Evolutionary conservation across 2,113 vertebrate species (phyloP), one percentile per base, ranked within the genome.

Genomic region (Geococcyx californianus): DNA sequence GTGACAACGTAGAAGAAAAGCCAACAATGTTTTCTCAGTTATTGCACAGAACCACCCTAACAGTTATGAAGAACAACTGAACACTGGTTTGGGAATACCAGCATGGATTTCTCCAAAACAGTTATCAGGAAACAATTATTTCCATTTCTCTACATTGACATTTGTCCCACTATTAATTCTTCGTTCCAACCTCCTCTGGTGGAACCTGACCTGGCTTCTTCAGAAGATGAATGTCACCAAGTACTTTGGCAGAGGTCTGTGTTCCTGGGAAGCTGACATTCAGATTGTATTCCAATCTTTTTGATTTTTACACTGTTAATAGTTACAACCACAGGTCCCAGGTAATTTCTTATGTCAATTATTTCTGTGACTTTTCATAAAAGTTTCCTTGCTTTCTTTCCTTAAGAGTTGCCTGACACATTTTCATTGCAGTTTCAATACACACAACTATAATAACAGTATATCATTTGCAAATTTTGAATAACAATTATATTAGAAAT

Each of bases 41-140:
- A 24, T 25, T 42, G 33, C 73, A 6, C 10, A 18, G 66, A 87
- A 90, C 36, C 31, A 90, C 7, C 16, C 52, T 75, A 86, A 52
- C 34, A 86, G 44, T 89, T 90, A 85, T 34, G 18, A 21, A 13
- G 16, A 70, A 72, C 74, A 83, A 34, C 79, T 92, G 69, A 79
- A 64, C 8, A 11, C 28, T 38, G 16, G 63, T 87, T 76, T 66
- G 60, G 44, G 70, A 81, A 73, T 29, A 62, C 0, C 47, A 44
- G 51, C 16, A 26, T 5, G n/a, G 70, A 91, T 93, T 95, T 83
- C 62, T 89, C 81, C 90, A 67, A 87, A 89, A 94, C 31, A 64
- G 20, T 82, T 88, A 82, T 5, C 7, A 2, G 52, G n/a, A 75
- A 84, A 47, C 16, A 15, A 31, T 76, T 67, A 11, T 36, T 82